Conservation (phyloP, 1,140 invertebrate species). For the Drosophila pandora region DNA sequence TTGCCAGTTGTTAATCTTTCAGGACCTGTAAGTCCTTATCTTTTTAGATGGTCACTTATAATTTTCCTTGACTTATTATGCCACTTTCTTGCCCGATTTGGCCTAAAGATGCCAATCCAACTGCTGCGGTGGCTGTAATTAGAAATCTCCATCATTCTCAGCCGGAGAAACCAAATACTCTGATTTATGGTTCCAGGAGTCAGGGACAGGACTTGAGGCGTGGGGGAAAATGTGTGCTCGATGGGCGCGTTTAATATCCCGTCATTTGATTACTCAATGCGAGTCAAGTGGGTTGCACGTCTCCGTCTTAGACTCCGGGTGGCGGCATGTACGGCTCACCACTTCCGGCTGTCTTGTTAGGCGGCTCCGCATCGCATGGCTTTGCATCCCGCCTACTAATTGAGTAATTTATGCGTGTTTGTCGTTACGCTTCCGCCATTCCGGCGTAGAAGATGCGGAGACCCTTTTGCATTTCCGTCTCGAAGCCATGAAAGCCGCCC, state of each 20-base stretch:
- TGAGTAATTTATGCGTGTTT: constrained; percentile 81
- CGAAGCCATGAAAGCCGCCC: constrained; percentile 5
- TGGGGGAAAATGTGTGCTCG: neutral
- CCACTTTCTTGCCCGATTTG: neutral
- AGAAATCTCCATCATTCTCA: constrained; percentile 22
- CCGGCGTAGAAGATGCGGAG: constrained; percentile 11
- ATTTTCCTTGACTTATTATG: neutral
- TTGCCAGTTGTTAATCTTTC: neutral
- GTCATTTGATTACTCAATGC: constrained; percentile 74
- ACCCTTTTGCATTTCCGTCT: constrained; percentile 19
- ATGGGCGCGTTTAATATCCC: constrained; percentile 53
- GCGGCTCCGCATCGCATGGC: constrained; percentile 41
- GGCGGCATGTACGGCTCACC: constrained; percentile 26
- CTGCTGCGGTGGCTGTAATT: constrained; percentile 14
- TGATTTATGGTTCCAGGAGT: constrained; percentile 33
- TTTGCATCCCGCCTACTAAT: constrained; percentile 69
- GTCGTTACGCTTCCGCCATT: constrained; percentile 58
- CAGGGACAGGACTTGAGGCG: constrained; percentile 5
- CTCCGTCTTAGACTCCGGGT: neutral
- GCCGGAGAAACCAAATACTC: neutral
- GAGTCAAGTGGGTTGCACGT: constrained; percentile 23
- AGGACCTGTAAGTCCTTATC: neutral
- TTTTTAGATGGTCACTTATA: neutral
- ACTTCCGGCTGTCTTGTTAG: constrained; percentile 59
- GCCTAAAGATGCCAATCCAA: constrained; percentile 5